phyloP scores from a whole-genome alignment of 92 coral and sea anemone genomes.

The Zoanthus solanderi region DNA sequence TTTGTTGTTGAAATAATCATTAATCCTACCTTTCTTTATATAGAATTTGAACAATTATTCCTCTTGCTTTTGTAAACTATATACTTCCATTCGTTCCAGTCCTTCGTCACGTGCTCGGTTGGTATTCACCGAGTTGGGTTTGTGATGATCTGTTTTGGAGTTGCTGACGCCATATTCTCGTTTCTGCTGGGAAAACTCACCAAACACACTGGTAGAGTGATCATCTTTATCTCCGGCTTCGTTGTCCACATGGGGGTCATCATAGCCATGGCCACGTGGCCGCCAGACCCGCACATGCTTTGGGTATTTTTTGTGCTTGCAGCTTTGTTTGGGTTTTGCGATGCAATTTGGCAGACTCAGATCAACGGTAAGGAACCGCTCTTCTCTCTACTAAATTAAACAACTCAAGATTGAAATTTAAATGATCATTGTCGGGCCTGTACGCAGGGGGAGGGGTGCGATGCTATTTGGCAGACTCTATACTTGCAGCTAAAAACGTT shows the following conservation, averaged over 20 bases:
- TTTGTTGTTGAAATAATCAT: no score
- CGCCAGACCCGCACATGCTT: slow-evolving; percentile 75
- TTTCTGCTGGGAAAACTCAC: slow-evolving; percentile 89
- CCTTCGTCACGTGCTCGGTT: slow-evolving; percentile 93
- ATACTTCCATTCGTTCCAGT: slow-evolving; percentile 50
- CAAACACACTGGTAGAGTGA: slow-evolving; percentile 89
- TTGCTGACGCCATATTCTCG: slow-evolving; percentile 92
- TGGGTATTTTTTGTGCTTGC: slow-evolving; percentile 94
- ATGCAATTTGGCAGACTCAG: slow-evolving; percentile 99
- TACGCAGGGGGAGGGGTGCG: no score
- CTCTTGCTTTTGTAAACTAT: no score
- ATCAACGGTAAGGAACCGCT: slow-evolving; percentile 80
- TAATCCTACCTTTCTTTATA: no score
- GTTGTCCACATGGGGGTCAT: slow-evolving; percentile 84
- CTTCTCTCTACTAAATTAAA: not conserved
- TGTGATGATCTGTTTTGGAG: slow-evolving; percentile 99
- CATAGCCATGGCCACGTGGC: slow-evolving; percentile 84
- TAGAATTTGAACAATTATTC: no score
- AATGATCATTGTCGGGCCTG: no score
- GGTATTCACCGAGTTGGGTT: slow-evolving; percentile 98
- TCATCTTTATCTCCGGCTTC: slow-evolving; percentile 89
- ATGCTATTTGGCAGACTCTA: no score
- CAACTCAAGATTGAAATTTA: not conserved
- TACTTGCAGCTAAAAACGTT: no score
- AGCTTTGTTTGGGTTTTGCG: slow-evolving; percentile 93